Evolutionary conservation across 2,797 vertebrate genomes (phyloP).

Genomic region (Gila robusta): DNA sequence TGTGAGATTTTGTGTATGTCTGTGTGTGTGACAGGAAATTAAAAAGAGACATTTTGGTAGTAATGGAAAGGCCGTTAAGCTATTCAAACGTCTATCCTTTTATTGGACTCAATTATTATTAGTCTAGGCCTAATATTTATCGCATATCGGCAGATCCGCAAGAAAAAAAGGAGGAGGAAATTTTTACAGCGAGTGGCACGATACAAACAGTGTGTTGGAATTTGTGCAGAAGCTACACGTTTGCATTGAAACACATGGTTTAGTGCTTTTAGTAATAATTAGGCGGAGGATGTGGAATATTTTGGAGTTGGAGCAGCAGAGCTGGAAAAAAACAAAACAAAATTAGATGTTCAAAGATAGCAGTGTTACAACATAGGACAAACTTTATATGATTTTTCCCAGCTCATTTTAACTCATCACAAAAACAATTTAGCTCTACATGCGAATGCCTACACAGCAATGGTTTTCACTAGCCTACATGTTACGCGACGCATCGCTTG

Average conservation of each 20-base stretch:
- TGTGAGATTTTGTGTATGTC: constrained; percentile 41
- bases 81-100: not conserved
- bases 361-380: constrained; percentile 41
- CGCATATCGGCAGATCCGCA: not conserved
- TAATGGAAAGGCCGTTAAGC: not conserved
- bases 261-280: constrained; percentile 68
- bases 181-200: not conserved
- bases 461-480: not conserved
- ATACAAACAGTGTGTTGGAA: constrained; percentile 56
- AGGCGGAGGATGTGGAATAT: constrained; percentile 74
- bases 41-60: not conserved
- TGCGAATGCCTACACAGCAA: not conserved
- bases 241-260: constrained; percentile 71
- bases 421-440: not conserved
- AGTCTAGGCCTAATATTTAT: not conserved
- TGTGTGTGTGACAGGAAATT: constrained; percentile 17
- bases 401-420: not conserved
- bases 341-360: constrained; percentile 66
- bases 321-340: constrained; percentile 56
- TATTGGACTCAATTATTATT: not conserved
- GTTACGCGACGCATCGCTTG: not conserved
- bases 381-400: not conserved
- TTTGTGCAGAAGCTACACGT: constrained; percentile 58
- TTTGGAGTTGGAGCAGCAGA: constrained; percentile 61
- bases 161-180: not conserved